Evolutionary conservation across 2,113 vertebrate genomes (phyloP).

Genomic region (Gymnobelideus leadbeateri): DNA sequence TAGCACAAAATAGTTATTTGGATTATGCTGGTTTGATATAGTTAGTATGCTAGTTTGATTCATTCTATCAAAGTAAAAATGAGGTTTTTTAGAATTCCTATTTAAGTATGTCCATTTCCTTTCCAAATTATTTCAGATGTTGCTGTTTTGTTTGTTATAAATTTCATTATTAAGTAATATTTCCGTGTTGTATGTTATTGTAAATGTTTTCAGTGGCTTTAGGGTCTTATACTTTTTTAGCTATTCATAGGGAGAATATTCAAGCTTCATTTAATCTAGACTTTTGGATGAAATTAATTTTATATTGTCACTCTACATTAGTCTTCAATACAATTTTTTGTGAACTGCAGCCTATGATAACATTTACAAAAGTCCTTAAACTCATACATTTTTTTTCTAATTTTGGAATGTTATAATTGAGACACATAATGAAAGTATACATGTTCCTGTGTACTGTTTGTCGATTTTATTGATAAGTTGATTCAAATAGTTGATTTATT

Average conservation of each 20-base stretch:
- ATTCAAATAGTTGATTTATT: neutral
- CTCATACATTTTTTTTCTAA: neutral
- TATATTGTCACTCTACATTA: neutral
- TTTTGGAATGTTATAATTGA: neutral
- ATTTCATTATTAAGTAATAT: no score
- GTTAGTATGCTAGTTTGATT: no score
- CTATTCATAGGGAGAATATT: neutral
- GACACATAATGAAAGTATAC: neutral
- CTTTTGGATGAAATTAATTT: neutral
- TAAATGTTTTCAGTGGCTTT: no score
- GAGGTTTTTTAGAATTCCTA: no score
- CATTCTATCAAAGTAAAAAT: no score
- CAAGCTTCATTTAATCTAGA: neutral
- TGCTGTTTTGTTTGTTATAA: no score
- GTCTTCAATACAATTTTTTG: neutral
- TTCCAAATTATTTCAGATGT: no score
- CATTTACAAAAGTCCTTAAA: neutral
- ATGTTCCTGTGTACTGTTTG: neutral
- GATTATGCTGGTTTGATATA: no score
- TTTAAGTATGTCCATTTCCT: no score
- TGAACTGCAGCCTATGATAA: neutral
- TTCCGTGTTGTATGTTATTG: no score
- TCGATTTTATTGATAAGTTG: neutral
- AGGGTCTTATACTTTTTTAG: neutral
- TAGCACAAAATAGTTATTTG: neutral